Evolutionary conservation across 2,797 vertebrate species (phyloP).

Genomic region (Enteromius trimaculatus): DNA sequence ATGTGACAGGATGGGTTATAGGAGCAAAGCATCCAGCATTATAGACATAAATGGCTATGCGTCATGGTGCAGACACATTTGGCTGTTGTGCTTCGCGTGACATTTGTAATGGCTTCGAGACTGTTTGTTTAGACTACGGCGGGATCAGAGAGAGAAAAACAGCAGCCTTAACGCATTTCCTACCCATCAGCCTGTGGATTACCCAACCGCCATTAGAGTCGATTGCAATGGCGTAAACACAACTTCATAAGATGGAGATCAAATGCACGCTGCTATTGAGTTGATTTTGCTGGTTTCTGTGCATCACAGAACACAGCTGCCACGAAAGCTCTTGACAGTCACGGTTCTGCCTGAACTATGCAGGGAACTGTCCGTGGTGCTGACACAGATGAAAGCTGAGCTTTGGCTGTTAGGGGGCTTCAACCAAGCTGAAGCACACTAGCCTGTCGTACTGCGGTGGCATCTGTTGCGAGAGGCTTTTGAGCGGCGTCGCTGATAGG

Average conservation of each 20-base stretch:
- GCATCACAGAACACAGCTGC: conserved; percentile 24
- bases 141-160: conserved; percentile 51
- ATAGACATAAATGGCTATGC: conserved; percentile 63
- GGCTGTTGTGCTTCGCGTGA: conserved; percentile 58
- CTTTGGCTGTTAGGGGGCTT: conserved; percentile 16
- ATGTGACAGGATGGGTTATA: conserved; percentile 61
- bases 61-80: conserved; percentile 40
- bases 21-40: conserved; percentile 58
- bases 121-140: conserved; percentile 65
- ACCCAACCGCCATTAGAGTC: conserved; percentile 71
- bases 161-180: conserved; percentile 61
- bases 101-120: conserved; percentile 69
- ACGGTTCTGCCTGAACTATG: conserved; percentile 8
- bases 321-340: conserved; percentile 50
- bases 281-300: conserved; percentile 34
- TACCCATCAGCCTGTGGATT: conserved; percentile 49
- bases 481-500: conserved; percentile 31
- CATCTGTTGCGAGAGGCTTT: conserved; percentile 59
- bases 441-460: conserved; percentile 36
- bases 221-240: conserved; percentile 37
- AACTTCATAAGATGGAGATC: conserved; percentile 47
- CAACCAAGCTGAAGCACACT: conserved; percentile 35
- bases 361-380: conserved; percentile 48
- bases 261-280: conserved; percentile 38
- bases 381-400: conserved; percentile 38